A percentile compares a stretch with the other conserved stretches of the same genome.
phyloP scores from a whole-genome alignment of 1,140 invertebrate species.

The Orchestia grillus region DNA sequence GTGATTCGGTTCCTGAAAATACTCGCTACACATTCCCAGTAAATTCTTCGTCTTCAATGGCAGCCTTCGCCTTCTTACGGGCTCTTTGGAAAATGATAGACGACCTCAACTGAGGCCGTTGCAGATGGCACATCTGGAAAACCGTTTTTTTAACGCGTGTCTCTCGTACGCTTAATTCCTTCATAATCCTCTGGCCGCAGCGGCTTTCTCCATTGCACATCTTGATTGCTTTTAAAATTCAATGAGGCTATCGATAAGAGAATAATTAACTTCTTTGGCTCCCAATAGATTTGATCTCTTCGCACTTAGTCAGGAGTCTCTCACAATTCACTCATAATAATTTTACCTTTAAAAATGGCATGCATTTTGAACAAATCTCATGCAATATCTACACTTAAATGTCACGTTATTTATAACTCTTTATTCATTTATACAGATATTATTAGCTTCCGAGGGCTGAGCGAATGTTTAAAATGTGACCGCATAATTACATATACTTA shows the following conservation, averaged over 20 bases:
- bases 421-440: not conserved
- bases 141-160: not conserved
- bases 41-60: not conserved
- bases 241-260: slow-evolving; percentile 13
- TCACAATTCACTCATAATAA: not conserved
- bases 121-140: not conserved
- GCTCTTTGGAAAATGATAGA: not conserved
- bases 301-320: not conserved
- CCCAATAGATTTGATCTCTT: not conserved
- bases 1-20: not conserved
- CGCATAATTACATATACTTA: not conserved
- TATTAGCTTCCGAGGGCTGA: not conserved
- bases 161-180: not conserved
- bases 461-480: not conserved
- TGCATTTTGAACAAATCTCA: not conserved
- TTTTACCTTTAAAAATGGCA: not conserved
- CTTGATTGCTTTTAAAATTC: slow-evolving; percentile 37
- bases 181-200: not conserved
- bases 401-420: not conserved
- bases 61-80: not conserved
- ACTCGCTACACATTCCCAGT: too few relatives aligned
- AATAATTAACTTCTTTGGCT: slow-evolving; percentile 44
- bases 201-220: not conserved
- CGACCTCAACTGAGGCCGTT: not conserved
- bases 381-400: not conserved